These are phyloP conservation scores for Cydia fagiglandana DNA, from an alignment of 1,140 invertebrate species.

Conservation along the genomic window DNA sequence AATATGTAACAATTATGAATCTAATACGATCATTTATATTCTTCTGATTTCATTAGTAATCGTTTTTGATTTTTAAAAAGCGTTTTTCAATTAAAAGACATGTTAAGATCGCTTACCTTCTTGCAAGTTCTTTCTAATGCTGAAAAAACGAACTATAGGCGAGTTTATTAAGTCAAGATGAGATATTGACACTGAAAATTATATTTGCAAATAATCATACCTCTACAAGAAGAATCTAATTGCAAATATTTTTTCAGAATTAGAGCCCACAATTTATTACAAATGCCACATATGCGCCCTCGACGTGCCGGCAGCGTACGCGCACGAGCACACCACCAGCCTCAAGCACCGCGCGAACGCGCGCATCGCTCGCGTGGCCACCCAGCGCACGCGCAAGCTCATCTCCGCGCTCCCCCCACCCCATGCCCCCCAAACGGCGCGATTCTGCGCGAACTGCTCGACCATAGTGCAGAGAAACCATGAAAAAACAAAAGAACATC, in stretches of 20 bases:
- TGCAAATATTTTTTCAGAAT: background rate
- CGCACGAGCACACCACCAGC: background rate
- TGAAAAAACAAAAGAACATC: background rate
- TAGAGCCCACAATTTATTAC: background rate
- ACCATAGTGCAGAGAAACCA: background rate
- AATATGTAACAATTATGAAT: too few relatives aligned
- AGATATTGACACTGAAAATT: too few relatives aligned
- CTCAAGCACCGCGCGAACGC: slow-evolving; percentile 21
- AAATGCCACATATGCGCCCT: slow-evolving; percentile 11
- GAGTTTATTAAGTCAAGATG: too few relatives aligned
- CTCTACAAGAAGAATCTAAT: too few relatives aligned
- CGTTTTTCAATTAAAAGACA: too few relatives aligned
- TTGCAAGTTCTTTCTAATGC: too few relatives aligned
- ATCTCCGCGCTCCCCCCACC: background rate
- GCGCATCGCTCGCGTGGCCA: background rate
- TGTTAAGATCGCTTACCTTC: too few relatives aligned
- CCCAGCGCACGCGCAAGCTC: slow-evolving; percentile 4
- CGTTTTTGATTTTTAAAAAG: too few relatives aligned
- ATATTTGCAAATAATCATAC: too few relatives aligned
- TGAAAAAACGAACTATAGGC: too few relatives aligned
- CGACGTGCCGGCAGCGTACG: background rate
- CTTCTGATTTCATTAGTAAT: too few relatives aligned
- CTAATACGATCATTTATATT: too few relatives aligned
- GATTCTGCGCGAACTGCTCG: background rate
- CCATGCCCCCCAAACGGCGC: background rate